Base-by-base conservation (phyloP, 2,797 vertebrate species). In the Scolopax bukidnonensis region DNA sequence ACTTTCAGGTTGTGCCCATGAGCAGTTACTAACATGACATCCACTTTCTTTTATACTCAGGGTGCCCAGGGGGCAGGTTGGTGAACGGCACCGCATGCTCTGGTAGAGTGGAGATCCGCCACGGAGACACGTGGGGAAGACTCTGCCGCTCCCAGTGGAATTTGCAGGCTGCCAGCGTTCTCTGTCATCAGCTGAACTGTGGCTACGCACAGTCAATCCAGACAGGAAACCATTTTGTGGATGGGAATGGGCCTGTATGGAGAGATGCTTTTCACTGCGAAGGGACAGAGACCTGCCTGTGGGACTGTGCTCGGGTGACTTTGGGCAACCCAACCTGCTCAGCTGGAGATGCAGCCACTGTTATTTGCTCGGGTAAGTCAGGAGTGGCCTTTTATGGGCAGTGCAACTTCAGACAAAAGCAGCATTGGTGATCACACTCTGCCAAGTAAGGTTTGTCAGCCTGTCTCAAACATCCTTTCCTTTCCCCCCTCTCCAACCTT, bases 281-380 rank as follows among this genome's bases (percentile, higher is more conserved):
- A 47, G 97, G 97, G 12, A 91, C 65, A 4, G 97, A 97, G 60
- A 92, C 95, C 20, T 97, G 93, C 54, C 79, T 98, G 23, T 75
- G 87, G 92, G 48, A 94, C 5, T 98, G 97, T 69, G 27, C 57
- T 36, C 60, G 89, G 36, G 65, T 91, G 53, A 84, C 91, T 65
- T 83, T 98, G 78, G 97, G 97, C 11, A 93, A 87, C 50, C 85
- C 95, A 68, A 3, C 12, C 11, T 98, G 97, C 67, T 71, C 90
- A 32, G 84, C 41, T 19, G 68, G 65, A 50, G 93, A 95, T 87
- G 59, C n/a, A 16, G 97, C 96, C 54, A 92, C 89, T 24, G 97
- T 97, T 41, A 84, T 94, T 84, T 98, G 97, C 86, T 97, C 98
- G 89, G 97, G 97, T 98, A 91, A 92, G 90, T 77, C 51, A 84